These are phyloP conservation scores for Cebus imitator DNA, from an alignment of 2,113 vertebrate species.

Conservation along the genomic window DNA sequence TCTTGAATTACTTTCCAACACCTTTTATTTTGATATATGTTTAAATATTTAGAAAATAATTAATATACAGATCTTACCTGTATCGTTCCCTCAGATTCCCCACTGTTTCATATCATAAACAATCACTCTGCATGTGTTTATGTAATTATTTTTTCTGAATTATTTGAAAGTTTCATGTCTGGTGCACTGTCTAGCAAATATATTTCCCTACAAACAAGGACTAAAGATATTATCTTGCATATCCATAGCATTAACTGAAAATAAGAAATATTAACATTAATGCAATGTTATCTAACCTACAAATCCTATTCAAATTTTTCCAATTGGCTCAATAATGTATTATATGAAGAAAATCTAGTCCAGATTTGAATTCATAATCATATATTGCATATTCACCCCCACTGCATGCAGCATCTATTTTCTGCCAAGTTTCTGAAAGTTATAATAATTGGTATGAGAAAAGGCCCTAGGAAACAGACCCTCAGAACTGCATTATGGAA, in stretches of 20 bases:
- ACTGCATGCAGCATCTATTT: background rate
- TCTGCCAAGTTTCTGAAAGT: background rate
- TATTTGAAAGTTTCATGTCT: background rate
- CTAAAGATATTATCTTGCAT: background rate
- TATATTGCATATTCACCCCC: background rate
- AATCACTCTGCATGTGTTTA: background rate
- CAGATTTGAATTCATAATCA: background rate
- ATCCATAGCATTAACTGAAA: background rate
- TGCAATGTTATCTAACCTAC: background rate
- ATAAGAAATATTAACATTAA: background rate
- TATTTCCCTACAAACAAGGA: background rate
- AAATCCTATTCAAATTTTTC: background rate
- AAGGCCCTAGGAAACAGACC: background rate
- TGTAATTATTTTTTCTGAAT: constrained; percentile 16
- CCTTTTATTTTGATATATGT: background rate
- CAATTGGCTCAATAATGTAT: background rate
- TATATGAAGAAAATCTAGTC: background rate
- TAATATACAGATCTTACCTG: background rate
- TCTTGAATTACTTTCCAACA: background rate
- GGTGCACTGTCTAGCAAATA: background rate
- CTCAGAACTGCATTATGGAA: background rate
- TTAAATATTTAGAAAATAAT: background rate
- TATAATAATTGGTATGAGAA: background rate
- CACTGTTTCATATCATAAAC: background rate
- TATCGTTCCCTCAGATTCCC: background rate